phyloP scores from a whole-genome alignment of 2,888 invertebrate genomes.

The Drosophila mulleri region DNA sequence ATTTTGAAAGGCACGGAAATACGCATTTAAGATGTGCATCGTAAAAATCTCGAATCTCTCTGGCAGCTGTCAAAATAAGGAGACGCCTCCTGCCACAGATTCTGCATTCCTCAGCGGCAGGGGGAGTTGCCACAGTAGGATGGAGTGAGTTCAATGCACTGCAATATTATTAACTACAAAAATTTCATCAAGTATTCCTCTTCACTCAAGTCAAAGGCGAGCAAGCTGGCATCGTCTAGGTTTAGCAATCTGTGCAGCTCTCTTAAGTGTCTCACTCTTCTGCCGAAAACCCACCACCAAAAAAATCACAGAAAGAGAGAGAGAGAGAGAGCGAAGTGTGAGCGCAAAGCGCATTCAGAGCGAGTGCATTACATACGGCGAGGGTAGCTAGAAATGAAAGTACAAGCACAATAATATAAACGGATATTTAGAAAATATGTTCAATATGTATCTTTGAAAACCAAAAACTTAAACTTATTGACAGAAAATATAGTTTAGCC shows the following conservation, averaged over 20 bases:
- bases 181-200: constrained; percentile 16
- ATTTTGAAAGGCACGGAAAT: constrained; percentile 51
- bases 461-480: too few relatives aligned
- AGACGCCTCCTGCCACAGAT: constrained; percentile 56
- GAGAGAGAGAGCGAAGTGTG: constrained; percentile 13
- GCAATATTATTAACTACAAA: constrained; percentile 34
- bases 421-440: too few relatives aligned
- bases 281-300: constrained; percentile 48
- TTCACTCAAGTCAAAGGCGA: constrained; percentile 38
- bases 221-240: constrained; percentile 26
- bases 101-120: constrained; percentile 6
- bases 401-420: too few relatives aligned
- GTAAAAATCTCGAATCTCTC: constrained; percentile 42
- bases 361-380: constrained; percentile 17
- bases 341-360: constrained; percentile 10
- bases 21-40: constrained; percentile 53
- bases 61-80: constrained; percentile 72
- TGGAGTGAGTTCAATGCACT: constrained; percentile 63
- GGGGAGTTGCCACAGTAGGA: background rate
- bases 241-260: constrained; percentile 19
- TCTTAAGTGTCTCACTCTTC: constrained; percentile 14
- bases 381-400: background rate
- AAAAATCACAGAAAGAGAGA: background rate
- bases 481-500: too few relatives aligned
- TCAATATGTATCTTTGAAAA: too few relatives aligned